These are phyloP conservation scores for Allacma fusca DNA, from an alignment of 2,888 invertebrate genomes.

Conservation along the genomic window DNA sequence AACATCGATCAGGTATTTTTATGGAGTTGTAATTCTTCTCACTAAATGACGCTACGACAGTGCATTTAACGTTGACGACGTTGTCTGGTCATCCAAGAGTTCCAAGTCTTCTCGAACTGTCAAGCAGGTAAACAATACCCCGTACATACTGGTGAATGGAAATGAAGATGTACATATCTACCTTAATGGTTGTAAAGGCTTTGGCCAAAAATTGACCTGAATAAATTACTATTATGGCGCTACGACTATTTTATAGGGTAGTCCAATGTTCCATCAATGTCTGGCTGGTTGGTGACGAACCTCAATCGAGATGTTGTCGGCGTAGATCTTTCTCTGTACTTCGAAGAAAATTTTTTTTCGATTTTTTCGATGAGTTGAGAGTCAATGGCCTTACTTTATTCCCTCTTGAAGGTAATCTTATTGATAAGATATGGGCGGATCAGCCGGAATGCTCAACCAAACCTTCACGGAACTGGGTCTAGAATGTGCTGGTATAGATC, in stretches of 20 bases:
- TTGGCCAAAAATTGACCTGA: too few species aligned
- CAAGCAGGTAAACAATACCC: too few species aligned
- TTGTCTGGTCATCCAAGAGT: too few species aligned
- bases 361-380: constrained; percentile 49
- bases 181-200: too few species aligned
- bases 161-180: too few species aligned
- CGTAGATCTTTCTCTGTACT: constrained; percentile 61
- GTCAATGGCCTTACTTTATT: constrained; percentile 59
- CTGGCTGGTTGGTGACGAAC: constrained; percentile 61
- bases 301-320: constrained; percentile 60
- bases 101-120: too few species aligned
- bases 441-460: constrained; percentile 64
- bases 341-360: constrained; percentile 61
- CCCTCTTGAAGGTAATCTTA: constrained; percentile 62
- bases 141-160: too few species aligned
- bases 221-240: too few species aligned
- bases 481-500: constrained; percentile 62
- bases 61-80: too few species aligned
- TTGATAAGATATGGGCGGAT: constrained; percentile 65
- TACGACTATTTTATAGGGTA: too few species aligned
- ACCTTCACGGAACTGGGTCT: constrained; percentile 64
- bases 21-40: background rate
- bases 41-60: too few species aligned
- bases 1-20: background rate
- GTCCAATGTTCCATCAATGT: too few species aligned